These are phyloP conservation scores for Tauraco erythrolophus DNA, from an alignment of 2,113 vertebrate genomes.

Conservation along the genomic window DNA sequence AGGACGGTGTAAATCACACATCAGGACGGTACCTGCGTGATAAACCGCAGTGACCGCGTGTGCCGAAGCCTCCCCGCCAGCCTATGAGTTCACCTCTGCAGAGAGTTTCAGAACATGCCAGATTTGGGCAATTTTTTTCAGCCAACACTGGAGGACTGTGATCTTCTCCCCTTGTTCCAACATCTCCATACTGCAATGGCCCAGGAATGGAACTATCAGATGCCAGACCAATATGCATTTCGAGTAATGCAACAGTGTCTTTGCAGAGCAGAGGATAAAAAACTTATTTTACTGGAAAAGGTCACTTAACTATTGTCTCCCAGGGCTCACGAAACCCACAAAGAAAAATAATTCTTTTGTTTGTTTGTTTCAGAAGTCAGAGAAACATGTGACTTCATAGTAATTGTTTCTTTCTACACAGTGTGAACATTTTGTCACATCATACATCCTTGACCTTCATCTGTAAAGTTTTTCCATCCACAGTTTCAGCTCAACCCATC, in stretches of 20 bases:
- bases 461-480: not conserved
- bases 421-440: not conserved
- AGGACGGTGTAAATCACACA: not conserved
- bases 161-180: not conserved
- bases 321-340: not conserved
- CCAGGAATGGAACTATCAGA: not conserved
- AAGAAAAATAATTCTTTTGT: not conserved
- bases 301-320: not conserved
- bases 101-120: not conserved
- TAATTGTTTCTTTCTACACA: not conserved
- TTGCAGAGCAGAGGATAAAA: not conserved
- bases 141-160: not conserved
- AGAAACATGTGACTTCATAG: not conserved
- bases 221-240: not conserved
- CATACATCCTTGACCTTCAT: not conserved
- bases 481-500: not conserved
- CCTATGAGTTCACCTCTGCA: not conserved
- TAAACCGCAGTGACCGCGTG: accelerated
- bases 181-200: not conserved
- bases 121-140: too few relatives aligned
- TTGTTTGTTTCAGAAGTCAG: not conserved
- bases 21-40: accelerated
- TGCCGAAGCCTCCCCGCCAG: not conserved
- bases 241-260: not conserved
- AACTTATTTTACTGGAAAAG: not conserved